Evolutionary conservation across 2,797 vertebrate species (phyloP).

Genomic region (Protonibea diacanthus): DNA sequence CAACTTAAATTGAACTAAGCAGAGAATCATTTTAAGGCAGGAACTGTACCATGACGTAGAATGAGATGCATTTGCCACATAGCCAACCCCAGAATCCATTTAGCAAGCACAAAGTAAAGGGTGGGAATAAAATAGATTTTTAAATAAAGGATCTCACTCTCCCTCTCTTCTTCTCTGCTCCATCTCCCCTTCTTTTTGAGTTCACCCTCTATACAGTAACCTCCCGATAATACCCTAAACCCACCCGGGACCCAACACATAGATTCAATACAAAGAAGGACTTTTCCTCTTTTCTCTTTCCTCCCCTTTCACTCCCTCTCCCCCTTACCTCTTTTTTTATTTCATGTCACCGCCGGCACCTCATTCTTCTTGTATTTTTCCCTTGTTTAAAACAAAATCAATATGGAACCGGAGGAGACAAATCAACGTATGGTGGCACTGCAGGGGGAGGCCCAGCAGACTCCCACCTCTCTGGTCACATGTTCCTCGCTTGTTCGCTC

Average conservation of each 20-base stretch:
- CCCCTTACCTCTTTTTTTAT: slow-evolving; percentile 49
- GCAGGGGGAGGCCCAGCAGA: slow-evolving; percentile 66
- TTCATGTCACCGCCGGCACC: slow-evolving; percentile 77
- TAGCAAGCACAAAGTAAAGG: slow-evolving; percentile 65
- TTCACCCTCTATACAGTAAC: slow-evolving; percentile 58
- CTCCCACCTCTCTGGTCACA: slow-evolving; percentile 72
- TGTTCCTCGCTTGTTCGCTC: slow-evolving; percentile 43
- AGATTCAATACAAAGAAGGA: slow-evolving; percentile 68
- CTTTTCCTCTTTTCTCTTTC: slow-evolving; percentile 56
- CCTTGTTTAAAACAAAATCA: slow-evolving; percentile 87
- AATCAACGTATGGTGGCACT: slow-evolving; percentile 80
- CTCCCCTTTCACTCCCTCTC: slow-evolving; percentile 27
- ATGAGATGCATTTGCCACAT: slow-evolving; percentile 77
- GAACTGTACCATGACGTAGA: slow-evolving; percentile 77
- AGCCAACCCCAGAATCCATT: slow-evolving; percentile 69
- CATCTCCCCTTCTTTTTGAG: slow-evolving; percentile 44
- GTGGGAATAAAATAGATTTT: slow-evolving; percentile 64
- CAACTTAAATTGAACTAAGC: slow-evolving; percentile 86
- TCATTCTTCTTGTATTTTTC: slow-evolving; percentile 84
- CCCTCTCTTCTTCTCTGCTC: slow-evolving; percentile 29
- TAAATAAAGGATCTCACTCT: slow-evolving; percentile 64
- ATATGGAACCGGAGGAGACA: slow-evolving; percentile 82
- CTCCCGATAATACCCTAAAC: slow-evolving; percentile 64
- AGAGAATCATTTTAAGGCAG: slow-evolving; percentile 84
- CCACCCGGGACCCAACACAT: slow-evolving; percentile 55